phyloP scores from a whole-genome alignment of 1,140 invertebrate species.

The Cydia amplana region DNA sequence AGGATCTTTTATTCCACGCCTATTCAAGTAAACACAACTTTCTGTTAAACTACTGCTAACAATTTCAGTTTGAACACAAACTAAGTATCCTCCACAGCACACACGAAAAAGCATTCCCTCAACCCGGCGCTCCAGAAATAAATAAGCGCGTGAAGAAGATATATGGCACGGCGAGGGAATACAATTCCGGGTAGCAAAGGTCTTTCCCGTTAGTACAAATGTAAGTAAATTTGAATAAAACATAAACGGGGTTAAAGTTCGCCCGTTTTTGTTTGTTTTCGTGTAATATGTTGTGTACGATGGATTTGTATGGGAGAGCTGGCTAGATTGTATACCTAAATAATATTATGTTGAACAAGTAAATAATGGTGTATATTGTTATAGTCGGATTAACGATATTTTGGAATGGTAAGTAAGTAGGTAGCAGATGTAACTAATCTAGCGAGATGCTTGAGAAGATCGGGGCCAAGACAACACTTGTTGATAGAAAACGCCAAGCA shows the following conservation, averaged over 20 bases:
- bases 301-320: background rate
- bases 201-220: constrained; percentile 77
- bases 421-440: too few relatives aligned
- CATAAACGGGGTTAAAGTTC: constrained; percentile 53
- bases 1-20: too few relatives aligned
- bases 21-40: too few relatives aligned
- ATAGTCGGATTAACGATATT: too few relatives aligned
- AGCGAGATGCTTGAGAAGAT: too few relatives aligned
- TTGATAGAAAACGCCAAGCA: too few relatives aligned
- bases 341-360: background rate
- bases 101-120: constrained; percentile 12
- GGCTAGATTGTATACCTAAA: background rate
- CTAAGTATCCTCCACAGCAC: background rate
- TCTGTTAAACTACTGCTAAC: too few relatives aligned
- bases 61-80: background rate
- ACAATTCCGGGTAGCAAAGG: constrained; percentile 74
- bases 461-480: too few relatives aligned
- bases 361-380: too few relatives aligned
- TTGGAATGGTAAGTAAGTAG: too few relatives aligned
- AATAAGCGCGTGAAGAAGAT: constrained; percentile 78
- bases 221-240: constrained; percentile 80
- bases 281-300: background rate
- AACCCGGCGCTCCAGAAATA: constrained; percentile 61
- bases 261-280: constrained; percentile 48
- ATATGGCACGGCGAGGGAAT: constrained; percentile 75